These are phyloP conservation scores for Oncorhynchus tshawytscha DNA, from an alignment of 2,113 vertebrate species.

Conservation along the genomic window DNA sequence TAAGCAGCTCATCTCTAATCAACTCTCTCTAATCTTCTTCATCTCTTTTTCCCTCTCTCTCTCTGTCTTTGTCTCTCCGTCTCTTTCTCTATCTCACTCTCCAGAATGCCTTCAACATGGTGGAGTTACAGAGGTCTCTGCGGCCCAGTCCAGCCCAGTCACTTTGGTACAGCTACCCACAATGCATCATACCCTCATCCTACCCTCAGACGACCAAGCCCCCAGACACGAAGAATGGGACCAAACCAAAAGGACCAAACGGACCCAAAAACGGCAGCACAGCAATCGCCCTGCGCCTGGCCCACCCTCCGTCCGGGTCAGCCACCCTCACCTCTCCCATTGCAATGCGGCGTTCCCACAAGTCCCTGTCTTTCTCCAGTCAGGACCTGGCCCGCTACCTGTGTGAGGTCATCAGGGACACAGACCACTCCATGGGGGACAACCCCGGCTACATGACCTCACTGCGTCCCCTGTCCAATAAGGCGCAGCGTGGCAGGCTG, in stretches of 20 bases:
- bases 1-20: neutral
- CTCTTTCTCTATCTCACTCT: slow-evolving; percentile 4
- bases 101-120: slow-evolving; percentile 86
- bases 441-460: slow-evolving; percentile 56
- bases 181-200: slow-evolving; percentile 49
- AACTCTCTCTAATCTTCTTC: neutral
- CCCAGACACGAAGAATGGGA: slow-evolving; percentile 32
- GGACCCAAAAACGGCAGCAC: slow-evolving; percentile 52
- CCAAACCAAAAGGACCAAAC: slow-evolving; percentile 20
- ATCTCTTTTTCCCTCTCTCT: neutral
- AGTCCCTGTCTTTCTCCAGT: slow-evolving; percentile 68
- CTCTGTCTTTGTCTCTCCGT: neutral
- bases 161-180: slow-evolving; percentile 67
- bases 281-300: slow-evolving; percentile 70
- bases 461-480: slow-evolving; percentile 41
- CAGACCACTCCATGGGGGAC: slow-evolving; percentile 57
- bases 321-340: slow-evolving; percentile 64
- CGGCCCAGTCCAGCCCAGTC: slow-evolving; percentile 78
- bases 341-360: slow-evolving; percentile 60
- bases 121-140: slow-evolving; percentile 84
- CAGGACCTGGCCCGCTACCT: slow-evolving; percentile 75
- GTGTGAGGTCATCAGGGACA: slow-evolving; percentile 73
- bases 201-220: slow-evolving; percentile 61
- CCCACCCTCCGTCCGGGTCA: slow-evolving; percentile 68
- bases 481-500: slow-evolving; percentile 68